A percentile compares a stretch with the other conserved stretches of the same genome.
Evolutionary conservation across 2,888 invertebrate species (phyloP).

Genomic region (Salticus scenicus): DNA sequence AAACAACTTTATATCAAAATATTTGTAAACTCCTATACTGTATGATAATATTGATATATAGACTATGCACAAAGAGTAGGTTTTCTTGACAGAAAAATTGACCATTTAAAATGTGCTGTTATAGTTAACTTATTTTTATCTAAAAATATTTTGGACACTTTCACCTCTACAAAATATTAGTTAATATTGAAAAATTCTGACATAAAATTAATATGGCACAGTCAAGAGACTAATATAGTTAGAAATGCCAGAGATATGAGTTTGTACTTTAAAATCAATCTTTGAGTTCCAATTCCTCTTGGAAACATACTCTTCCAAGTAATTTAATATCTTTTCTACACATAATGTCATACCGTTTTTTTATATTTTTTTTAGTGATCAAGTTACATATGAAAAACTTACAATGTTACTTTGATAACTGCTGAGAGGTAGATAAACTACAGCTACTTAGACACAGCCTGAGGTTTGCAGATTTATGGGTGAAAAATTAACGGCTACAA

Average conservation of each 20-base stretch:
- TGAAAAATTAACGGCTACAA: too few species aligned
- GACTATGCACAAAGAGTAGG: background rate
- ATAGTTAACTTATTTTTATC: constrained; percentile 25
- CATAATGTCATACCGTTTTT: background rate
- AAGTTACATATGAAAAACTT: constrained; percentile 16
- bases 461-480: constrained; percentile 30
- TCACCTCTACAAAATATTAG: constrained; percentile 58
- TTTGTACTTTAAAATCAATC: constrained; percentile 56
- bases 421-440: constrained; percentile 53
- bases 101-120: background rate
- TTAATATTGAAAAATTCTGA: constrained; percentile 31
- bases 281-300: constrained; percentile 26
- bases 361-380: background rate
- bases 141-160: constrained; percentile 61
- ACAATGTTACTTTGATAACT: constrained; percentile 59
- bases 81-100: background rate
- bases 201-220: constrained; percentile 53
- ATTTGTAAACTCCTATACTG: constrained; percentile 4
- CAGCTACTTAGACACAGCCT: constrained; percentile 43
- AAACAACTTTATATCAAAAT: constrained; percentile 11
- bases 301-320: background rate
- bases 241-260: constrained; percentile 45
- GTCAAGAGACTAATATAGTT: constrained; percentile 31
- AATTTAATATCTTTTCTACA: background rate
- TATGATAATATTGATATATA: background rate